Conservation (phyloP, 2,113 vertebrate species). For the Porphyrio hochstetteri region DNA sequence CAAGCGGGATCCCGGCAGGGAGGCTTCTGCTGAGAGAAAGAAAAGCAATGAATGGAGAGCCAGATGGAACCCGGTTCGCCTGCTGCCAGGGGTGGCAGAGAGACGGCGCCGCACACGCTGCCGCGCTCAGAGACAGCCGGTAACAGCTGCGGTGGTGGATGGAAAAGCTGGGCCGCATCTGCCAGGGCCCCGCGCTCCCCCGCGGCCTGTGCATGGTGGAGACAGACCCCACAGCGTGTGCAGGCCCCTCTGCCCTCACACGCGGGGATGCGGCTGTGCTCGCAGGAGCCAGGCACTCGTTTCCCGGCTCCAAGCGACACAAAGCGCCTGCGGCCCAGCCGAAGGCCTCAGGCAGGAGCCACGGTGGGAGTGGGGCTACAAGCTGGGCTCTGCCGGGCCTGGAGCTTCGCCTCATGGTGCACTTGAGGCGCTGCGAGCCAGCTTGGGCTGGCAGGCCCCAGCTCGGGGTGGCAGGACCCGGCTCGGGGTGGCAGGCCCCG, state of each 20-base stretch:
- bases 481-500: too few species aligned
- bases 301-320: background rate
- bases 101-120: background rate
- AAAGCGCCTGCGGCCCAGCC: background rate
- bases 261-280: accelerated
- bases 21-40: background rate
- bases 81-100: background rate
- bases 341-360: background rate
- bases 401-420: too few species aligned
- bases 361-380: too few species aligned
- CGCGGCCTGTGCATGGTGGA: background rate
- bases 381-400: background rate
- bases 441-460: too few species aligned
- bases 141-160: background rate
- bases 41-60: background rate
- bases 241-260: background rate
- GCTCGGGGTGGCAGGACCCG: too few species aligned
- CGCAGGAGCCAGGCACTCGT: accelerated
- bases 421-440: accelerated
- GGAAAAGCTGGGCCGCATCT: background rate
- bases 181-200: accelerated
- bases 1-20: background rate
- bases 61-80: conserved; percentile 5
- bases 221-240: accelerated
- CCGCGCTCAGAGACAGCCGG: background rate